phyloP scores from a whole-genome alignment of 2,888 invertebrate genomes.

The Neria commutata region DNA sequence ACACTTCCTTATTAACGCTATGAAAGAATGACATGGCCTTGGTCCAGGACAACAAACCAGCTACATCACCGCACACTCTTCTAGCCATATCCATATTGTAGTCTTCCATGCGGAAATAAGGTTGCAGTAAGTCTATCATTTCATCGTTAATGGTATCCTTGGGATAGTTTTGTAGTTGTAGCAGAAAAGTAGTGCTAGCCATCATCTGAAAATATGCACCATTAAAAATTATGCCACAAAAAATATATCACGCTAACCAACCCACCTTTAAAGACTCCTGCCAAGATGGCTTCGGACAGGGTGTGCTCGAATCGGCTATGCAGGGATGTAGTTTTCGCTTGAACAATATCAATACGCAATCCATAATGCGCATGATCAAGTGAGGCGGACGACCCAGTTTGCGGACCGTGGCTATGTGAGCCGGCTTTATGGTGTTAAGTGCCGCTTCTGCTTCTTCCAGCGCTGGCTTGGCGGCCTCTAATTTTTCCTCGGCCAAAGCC shows the following conservation, averaged over 20 bases:
- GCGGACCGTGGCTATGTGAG: slow-evolving; percentile 93
- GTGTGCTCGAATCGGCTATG: slow-evolving; percentile 76
- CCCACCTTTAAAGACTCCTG: slow-evolving; percentile 87
- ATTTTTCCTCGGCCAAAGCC: slow-evolving; percentile 85
- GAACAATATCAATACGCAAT: slow-evolving; percentile 91
- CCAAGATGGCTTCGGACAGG: slow-evolving; percentile 95
- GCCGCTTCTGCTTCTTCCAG: slow-evolving; percentile 94
- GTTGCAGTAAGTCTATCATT: slow-evolving; percentile 90
- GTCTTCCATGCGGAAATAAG: slow-evolving; percentile 95
- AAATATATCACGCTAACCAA: slow-evolving; percentile 14
- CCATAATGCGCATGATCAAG: slow-evolving; percentile 98
- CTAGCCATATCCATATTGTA: slow-evolving; percentile 97
- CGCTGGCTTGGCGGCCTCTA: slow-evolving; percentile 95
- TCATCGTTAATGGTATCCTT: slow-evolving; percentile 97
- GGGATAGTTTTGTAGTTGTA: slow-evolving; percentile 92
- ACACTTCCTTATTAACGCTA: slow-evolving; percentile 94
- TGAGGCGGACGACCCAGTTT: slow-evolving; percentile 95
- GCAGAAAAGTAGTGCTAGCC: slow-evolving; percentile 91
- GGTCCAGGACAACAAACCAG: slow-evolving; percentile 94
- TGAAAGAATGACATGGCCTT: slow-evolving; percentile 96
- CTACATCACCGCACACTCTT: slow-evolving; percentile 95
- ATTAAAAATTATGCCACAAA: not conserved
- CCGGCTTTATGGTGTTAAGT: slow-evolving; percentile 94
- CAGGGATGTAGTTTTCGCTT: slow-evolving; percentile 86
- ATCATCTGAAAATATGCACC: slow-evolving; percentile 72